phyloP scores from a whole-genome alignment of 2,888 invertebrate genomes.

The Sinopyrophorus schimmeli region DNA sequence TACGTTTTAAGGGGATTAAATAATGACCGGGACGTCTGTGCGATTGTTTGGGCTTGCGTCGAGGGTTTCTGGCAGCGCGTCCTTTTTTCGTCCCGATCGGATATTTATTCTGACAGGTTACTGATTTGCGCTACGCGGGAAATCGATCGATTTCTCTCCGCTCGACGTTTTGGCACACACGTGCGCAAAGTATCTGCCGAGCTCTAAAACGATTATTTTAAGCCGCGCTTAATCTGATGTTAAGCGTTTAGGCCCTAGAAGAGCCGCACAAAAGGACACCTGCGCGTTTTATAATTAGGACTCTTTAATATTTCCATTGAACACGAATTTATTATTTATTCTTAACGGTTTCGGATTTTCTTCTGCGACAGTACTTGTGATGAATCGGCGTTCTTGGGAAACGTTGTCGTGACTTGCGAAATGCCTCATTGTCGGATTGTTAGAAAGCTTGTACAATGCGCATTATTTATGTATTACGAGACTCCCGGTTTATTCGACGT shows the following conservation, averaged over 20 bases:
- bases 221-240: slow-evolving; percentile 11
- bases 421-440: slow-evolving; percentile 34
- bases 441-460: slow-evolving; percentile 23
- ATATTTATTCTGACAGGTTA: slow-evolving; percentile 24
- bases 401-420: slow-evolving; percentile 37
- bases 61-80: slow-evolving; percentile 26
- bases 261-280: slow-evolving; percentile 21
- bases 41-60: slow-evolving; percentile 26
- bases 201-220: slow-evolving; percentile 32
- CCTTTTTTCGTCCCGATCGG: slow-evolving; percentile 16
- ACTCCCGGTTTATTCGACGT: slow-evolving; percentile 8
- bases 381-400: too few species aligned
- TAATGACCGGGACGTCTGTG: slow-evolving; percentile 24
- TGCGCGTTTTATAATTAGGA: slow-evolving; percentile 18
- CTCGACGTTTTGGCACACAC: slow-evolving; percentile 1
- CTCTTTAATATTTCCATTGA: too few species aligned
- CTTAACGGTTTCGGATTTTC: too few species aligned
- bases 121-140: slow-evolving; percentile 8
- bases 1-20: slow-evolving; percentile 32
- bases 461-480: slow-evolving; percentile 22
- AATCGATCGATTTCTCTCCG: slow-evolving; percentile 12
- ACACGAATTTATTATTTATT: too few species aligned
- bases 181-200: slow-evolving; percentile 25
- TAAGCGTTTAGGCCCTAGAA: slow-evolving; percentile 10
- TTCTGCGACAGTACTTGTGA: too few species aligned